These are phyloP conservation scores for Caprella mutica DNA, from an alignment of 2,888 invertebrate species.

Conservation along the genomic window DNA sequence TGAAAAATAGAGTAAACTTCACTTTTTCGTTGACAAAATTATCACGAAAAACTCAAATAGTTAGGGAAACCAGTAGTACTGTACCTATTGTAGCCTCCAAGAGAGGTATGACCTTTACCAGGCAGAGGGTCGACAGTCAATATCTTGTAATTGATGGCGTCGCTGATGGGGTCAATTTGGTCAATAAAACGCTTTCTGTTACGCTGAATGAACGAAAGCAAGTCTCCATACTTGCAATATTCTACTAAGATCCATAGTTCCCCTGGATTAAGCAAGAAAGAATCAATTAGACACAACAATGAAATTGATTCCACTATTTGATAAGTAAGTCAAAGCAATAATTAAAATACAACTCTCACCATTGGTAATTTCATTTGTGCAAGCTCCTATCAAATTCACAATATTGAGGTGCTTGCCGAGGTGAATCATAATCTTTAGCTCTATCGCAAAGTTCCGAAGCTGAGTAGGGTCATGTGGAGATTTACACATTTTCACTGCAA, in stretches of 20 bases:
- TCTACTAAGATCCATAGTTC: slow-evolving; percentile 88
- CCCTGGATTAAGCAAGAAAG: no score
- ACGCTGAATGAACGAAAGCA: slow-evolving; percentile 72
- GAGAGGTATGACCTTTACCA: slow-evolving; percentile 6
- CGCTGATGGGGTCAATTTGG: slow-evolving; percentile 59
- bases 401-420: slow-evolving; percentile 89
- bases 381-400: slow-evolving; percentile 85
- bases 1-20: no score
- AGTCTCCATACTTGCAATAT: slow-evolving; percentile 82
- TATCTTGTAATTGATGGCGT: slow-evolving; percentile 38
- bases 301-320: no score
- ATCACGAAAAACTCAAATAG: no score
- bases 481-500: slow-evolving; percentile 94
- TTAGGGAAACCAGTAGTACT: no score
- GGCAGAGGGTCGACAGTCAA: neutral
- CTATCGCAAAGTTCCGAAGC: slow-evolving; percentile 76
- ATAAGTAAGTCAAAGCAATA: no score
- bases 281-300: no score
- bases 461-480: slow-evolving; percentile 70
- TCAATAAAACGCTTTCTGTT: slow-evolving; percentile 72
- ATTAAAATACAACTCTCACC: no score
- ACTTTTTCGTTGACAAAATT: no score
- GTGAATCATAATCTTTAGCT: slow-evolving; percentile 91
- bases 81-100: neutral
- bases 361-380: slow-evolving; percentile 78